Evolutionary conservation across 2,888 invertebrate genomes (phyloP), one percentile per base, ranked within the genome.

Genomic region (Lasioglossum leucozonium): DNA sequence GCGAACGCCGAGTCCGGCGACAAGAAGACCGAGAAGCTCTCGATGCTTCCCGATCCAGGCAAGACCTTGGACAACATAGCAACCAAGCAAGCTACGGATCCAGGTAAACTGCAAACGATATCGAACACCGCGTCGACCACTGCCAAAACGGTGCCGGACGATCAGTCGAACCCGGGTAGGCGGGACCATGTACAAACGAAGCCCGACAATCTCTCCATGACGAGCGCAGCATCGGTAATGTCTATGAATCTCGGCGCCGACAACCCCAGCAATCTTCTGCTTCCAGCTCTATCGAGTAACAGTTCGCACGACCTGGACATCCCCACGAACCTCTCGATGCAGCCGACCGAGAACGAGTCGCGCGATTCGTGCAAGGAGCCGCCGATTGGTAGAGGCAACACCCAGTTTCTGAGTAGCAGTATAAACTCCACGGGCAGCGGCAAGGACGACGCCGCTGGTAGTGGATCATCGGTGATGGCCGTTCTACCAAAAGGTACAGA

Each of bases 281-380:
- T 91, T 10, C 92, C 92, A 0, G 80, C 89, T 8, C 78, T 89
- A 1, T 77, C 90, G 2, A 72, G 85, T 30, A 71, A 77, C 4
- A 82, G 75, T 5, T 65, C 89, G 8, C 91, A 92, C 77, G 94
- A 94, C 26, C 78, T 92, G 16, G 94, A 94, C 26, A 88, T 94
- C 2, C 95, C 94, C 0, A 94, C 94, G 34, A 94, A 94, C 89
- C 88, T 94, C 5, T 94, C 94, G 11, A 94, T 94, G 92, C 92
- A 92, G 42, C 90, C 93, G 30, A 72, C 91, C 2, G 93, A 93
- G 34, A 88, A 73, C 79, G 89, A 89, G 18, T 79, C 91, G 0
- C 88, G 93, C 13, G 93, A 94, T n/a, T 77, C 90, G 10, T 91
- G 91, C 79, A 92, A 93, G 34, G 93, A 94, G n/a, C 62, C 89